A percentile compares a stretch with the other conserved stretches of the same genome.
phyloP scores from a whole-genome alignment of 1,140 invertebrate species.

The Drosophila arizonae region DNA sequence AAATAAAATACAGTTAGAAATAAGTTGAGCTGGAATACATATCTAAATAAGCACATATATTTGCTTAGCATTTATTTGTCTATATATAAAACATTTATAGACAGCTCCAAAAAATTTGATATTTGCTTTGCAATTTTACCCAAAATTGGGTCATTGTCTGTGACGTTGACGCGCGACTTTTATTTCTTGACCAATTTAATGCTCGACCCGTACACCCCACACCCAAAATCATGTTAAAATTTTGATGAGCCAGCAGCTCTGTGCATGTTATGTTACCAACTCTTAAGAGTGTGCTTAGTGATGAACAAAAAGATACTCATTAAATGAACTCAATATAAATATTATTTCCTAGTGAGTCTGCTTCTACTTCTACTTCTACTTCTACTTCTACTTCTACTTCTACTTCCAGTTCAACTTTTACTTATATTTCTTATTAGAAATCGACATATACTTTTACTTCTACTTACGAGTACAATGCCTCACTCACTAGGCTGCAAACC shows the following conservation, averaged over 20 bases:
- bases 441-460: no score
- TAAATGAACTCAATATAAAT: no score
- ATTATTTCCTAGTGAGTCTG: no score
- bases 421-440: no score
- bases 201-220: not conserved
- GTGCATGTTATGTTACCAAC: constrained; percentile 2
- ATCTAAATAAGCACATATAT: not conserved
- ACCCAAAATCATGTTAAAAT: constrained; percentile 23
- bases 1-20: constrained; percentile 13
- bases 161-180: constrained; percentile 10
- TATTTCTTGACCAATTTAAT: constrained; percentile 46
- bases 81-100: constrained; percentile 11
- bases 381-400: no score
- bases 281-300: not conserved
- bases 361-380: no score
- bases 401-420: no score
- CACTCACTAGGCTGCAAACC: no score
- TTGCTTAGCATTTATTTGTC: not conserved
- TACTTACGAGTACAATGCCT: no score
- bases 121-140: constrained; percentile 41
- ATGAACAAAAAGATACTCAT: not conserved
- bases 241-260: constrained; percentile 42
- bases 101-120: constrained; percentile 27
- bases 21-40: no score
- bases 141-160: constrained; percentile 67